Evolutionary conservation across 2,888 invertebrate genomes (phyloP), one percentile per base, ranked within the genome.

Genomic region (Drosophila incognita): DNA sequence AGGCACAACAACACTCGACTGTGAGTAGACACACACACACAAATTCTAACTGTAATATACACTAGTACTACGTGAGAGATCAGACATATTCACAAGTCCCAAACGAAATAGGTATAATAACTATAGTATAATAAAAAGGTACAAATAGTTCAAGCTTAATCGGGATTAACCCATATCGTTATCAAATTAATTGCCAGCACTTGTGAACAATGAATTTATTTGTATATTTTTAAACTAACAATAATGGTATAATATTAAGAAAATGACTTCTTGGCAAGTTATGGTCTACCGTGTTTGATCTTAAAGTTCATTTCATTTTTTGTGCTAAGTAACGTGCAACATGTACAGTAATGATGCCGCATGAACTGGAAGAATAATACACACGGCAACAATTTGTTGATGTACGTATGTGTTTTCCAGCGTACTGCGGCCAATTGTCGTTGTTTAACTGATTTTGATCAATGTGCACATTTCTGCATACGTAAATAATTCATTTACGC

Each of bases 1-100:
- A 76, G 76, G 15, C 64, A 77, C 24, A 84, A 92, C 71, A 91
- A 83, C 4, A 82, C 77, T 5, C 15, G 66, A 4, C 62, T 70
- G 91, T 91, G 73, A 91, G 92, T 79, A 63, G 8, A 40, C 24
- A 24, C 36, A 18, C 36, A 38, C 46, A 42, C 42, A 42, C 21
- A 24, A 24, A 46, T 46, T 21, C 42, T 2, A 21, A 21, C 21
- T 21, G 42, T 21, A 42, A 21, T 11, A 42, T 5, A 4, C 11
- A 15, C 15, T 46, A 46, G 13, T 21, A 24, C 46, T 46, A 24
- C 13, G 46, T 15, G 46, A 24, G 4, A 15, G 21, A 46, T 46
- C 7, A 46, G 4, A 24, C 15, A 4, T 21, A 21, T 13, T 46
- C 2, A 2, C 40, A n/a, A n/a, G 5, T 40, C 2, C 40, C 40